phyloP scores from a whole-genome alignment of 1,140 invertebrate species.

The Periplaneta americana region DNA sequence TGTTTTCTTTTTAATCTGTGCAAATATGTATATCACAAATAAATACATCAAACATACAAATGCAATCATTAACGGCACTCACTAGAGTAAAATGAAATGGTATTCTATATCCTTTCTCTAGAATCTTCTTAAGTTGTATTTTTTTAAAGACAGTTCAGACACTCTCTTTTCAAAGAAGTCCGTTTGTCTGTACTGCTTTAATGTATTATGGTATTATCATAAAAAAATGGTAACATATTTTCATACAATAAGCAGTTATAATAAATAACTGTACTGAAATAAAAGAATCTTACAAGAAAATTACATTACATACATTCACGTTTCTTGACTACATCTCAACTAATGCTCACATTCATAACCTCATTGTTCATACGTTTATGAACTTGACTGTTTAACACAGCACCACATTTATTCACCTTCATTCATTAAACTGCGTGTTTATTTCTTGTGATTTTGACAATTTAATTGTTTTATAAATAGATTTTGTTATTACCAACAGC shows the following conservation, averaged over 20 bases:
- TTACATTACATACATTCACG: background rate
- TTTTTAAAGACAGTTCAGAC: background rate
- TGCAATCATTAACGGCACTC: background rate
- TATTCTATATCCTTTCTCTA: background rate
- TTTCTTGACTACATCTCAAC: background rate
- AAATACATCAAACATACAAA: constrained; percentile 11
- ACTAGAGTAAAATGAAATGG: background rate
- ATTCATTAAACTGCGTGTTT: background rate
- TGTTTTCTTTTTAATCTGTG: background rate
- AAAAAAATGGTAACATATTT: background rate
- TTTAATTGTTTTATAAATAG: background rate
- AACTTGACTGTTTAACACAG: background rate
- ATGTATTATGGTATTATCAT: background rate
- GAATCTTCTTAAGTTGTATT: background rate
- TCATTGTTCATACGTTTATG: background rate
- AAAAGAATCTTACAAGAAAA: background rate
- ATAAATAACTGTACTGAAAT: background rate
- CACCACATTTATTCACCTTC: background rate
- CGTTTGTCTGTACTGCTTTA: background rate
- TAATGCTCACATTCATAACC: background rate
- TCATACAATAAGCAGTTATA: background rate
- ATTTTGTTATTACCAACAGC: background rate
- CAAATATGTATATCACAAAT: constrained; percentile 12
- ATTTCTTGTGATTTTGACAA: background rate
- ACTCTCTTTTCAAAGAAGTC: background rate